Conservation (phyloP, 2,797 vertebrate species). For the Menidia menidia region DNA sequence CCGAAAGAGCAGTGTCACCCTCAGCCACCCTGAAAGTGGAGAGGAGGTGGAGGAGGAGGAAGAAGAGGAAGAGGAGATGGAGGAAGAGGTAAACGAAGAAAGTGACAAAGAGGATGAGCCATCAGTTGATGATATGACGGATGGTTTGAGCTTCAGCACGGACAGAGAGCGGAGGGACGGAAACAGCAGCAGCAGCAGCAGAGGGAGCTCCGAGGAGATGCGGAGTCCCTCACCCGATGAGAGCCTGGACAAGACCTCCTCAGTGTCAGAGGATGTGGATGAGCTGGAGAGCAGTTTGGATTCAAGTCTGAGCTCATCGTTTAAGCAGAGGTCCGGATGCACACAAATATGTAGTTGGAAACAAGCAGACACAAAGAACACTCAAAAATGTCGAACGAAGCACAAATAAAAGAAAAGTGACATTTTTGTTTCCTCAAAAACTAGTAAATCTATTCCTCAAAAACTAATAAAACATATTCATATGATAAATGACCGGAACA, state of each 20-base stretch:
- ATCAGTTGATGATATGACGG: conserved; percentile 52
- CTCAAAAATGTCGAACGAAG: no score
- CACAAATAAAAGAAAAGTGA: no score
- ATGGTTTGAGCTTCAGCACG: conserved; percentile 46
- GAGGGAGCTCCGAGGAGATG: conserved; percentile 73
- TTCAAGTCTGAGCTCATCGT: conserved; percentile 66
- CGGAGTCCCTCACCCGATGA: conserved; percentile 59
- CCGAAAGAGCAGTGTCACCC: conserved; percentile 65
- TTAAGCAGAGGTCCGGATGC: conserved; percentile 77
- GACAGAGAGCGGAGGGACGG: conserved; percentile 31
- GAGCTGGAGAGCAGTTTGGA: conserved; percentile 82
- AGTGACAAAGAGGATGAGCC: conserved; percentile 63
- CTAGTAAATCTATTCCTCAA: no score
- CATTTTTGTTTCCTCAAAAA: no score
- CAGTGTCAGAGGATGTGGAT: conserved; percentile 79
- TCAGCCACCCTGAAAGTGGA: conserved; percentile 65
- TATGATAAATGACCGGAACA: no score
- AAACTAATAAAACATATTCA: not conserved
- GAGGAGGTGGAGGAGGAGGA: conserved; percentile 38
- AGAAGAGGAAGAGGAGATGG: conserved; percentile 2
- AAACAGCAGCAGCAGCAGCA: conserved; percentile 44
- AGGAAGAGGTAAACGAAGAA: conserved; percentile 46
- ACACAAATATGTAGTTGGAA: not conserved
- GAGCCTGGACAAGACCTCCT: conserved; percentile 70
- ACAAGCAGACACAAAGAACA: not conserved